A percentile compares a stretch with the other conserved stretches of the same genome.
Evolutionary conservation across 2,797 vertebrate genomes (phyloP).

Genomic region (Lutjanus campechanus): DNA sequence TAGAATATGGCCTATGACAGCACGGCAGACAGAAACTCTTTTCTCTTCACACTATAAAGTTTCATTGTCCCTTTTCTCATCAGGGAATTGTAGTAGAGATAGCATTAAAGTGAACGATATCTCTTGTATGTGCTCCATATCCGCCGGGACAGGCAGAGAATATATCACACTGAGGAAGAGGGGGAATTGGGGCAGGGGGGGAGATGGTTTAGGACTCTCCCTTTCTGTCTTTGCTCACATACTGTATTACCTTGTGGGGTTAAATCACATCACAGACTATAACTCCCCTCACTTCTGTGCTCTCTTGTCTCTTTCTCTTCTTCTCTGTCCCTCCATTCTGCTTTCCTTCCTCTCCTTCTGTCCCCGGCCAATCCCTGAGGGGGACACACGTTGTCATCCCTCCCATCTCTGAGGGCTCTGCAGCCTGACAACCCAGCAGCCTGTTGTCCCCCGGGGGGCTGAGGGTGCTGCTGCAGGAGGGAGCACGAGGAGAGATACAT

Average conservation of each 20-base stretch:
- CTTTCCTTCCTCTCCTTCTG: conserved; percentile 42
- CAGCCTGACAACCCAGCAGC: conserved; percentile 78
- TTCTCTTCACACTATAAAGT: conserved; percentile 71
- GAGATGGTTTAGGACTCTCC: conserved; percentile 58
- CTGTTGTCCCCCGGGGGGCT: conserved; percentile 56
- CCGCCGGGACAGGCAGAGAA: conserved; percentile 55
- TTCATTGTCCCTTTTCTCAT: conserved; percentile 76
- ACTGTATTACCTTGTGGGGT: conserved; percentile 60
- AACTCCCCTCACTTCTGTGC: conserved; percentile 48
- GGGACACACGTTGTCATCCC: conserved; percentile 69
- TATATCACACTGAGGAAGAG: conserved; percentile 63
- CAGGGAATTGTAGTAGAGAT: conserved; percentile 69
- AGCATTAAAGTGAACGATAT: conserved; percentile 68
- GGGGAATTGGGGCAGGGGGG: conserved; percentile 22
- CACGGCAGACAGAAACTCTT: conserved; percentile 54
- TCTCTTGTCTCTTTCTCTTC: conserved; percentile 43
- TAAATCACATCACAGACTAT: conserved; percentile 61
- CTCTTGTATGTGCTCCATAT: conserved; percentile 69
- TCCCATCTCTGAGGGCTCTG: conserved; percentile 72
- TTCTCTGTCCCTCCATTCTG: conserved; percentile 35
- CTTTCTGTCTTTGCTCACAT: conserved; percentile 38
- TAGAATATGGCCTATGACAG: conserved; percentile 59
- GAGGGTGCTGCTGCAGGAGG: conserved; percentile 40
- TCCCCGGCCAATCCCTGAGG: conserved; percentile 53
- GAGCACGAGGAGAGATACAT: conserved; percentile 45